Evolutionary conservation across 2,888 invertebrate genomes (phyloP), one percentile per base, ranked within the genome.

Genomic region (Drosophila neotestacea): DNA sequence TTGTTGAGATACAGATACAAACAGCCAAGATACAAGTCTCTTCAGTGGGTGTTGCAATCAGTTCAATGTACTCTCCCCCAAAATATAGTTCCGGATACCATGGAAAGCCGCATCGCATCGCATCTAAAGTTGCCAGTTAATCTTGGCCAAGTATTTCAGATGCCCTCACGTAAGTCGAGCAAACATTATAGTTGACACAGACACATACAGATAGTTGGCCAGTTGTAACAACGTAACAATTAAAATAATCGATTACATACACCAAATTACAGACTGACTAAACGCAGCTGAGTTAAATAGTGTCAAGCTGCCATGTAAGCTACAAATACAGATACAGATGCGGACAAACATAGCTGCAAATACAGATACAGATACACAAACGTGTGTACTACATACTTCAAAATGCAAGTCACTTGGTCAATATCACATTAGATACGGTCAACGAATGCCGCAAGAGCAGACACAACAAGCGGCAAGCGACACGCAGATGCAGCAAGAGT

Each of bases 401-500:
- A 46, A 32, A 64, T 63, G 38, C 70, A 59, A 81, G 68, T 73
- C 73, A 80, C 76, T 82, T 78, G 82, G 82, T 82, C 82, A 82
- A 82, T 82, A 82, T 67, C 82, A 82, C 62, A 68, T 82, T 71
- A 59, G 82, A 69, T 72, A 70, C 80, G 80, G 82, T 80, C 82
- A 77, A 48, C 60, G 58, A 69, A 67, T 62, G 55, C 64, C 51
- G 56, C 63, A 52, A 41, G 30, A 39, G 59, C 41, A 28, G 30
- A 4, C 39, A 13, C 27, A 39, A 52, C n/a, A 13, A 52, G 28
- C 39, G 13, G 4, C 46, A 36, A 38, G 13, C 38, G 56, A 27
- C 54, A 16, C 27, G 16, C 46, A 41, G 52, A 66, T 36, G 13
- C 44, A 55, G 42, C 38, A 13, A 36, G 22, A 13, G 7, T 11